These are phyloP conservation scores for Timema cristinae DNA, from an alignment of 2,888 invertebrate species.

Conservation along the genomic window DNA sequence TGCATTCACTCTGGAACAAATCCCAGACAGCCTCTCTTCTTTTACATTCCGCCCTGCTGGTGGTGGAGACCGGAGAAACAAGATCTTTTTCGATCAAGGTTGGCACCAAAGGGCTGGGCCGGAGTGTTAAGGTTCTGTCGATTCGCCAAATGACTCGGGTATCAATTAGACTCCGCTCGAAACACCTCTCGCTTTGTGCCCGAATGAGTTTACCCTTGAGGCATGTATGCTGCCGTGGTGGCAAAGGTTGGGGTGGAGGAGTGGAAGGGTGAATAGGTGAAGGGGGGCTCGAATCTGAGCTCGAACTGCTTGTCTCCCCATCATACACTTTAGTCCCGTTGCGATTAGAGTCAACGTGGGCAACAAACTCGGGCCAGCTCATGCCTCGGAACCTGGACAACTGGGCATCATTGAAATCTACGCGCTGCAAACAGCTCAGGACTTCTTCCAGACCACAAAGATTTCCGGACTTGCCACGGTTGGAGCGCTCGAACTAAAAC, in stretches of 20 bases:
- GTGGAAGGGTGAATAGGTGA: constrained; percentile 16
- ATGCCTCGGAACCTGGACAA: constrained; percentile 49
- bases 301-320: constrained; percentile 26
- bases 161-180: constrained; percentile 36
- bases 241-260: constrained; percentile 22
- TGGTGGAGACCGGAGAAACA: constrained; percentile 34
- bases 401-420: constrained; percentile 52
- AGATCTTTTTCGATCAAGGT: constrained; percentile 35
- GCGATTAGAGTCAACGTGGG: constrained; percentile 40
- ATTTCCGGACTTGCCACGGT: constrained; percentile 49
- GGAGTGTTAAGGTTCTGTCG: constrained; percentile 30
- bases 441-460: constrained; percentile 50
- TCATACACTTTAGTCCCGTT: constrained; percentile 4
- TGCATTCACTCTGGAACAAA: constrained; percentile 56
- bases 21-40: constrained; percentile 58
- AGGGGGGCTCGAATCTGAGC: constrained; percentile 23
- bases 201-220: constrained; percentile 36
- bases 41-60: constrained; percentile 41
- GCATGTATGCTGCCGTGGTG: constrained; percentile 21
- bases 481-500: constrained; percentile 50
- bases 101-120: constrained; percentile 30
- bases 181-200: constrained; percentile 41
- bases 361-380: constrained; percentile 46
- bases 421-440: constrained; percentile 47
- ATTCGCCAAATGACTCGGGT: constrained; percentile 29